Conservation (phyloP, 2,113 vertebrate genomes). For the Prunella fulvescens region DNA sequence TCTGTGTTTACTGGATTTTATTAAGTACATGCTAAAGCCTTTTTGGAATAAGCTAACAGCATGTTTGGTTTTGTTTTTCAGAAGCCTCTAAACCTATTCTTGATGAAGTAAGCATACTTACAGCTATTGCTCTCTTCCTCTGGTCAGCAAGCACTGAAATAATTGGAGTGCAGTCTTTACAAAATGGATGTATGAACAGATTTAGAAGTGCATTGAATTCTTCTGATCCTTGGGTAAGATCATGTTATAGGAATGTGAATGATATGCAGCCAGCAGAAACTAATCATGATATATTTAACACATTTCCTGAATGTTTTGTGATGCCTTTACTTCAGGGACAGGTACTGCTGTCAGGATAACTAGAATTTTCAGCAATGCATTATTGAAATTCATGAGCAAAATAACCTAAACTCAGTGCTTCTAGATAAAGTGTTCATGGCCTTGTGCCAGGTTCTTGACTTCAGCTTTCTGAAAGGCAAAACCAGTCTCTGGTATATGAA, state of each 20-base stretch:
- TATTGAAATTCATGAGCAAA: neutral
- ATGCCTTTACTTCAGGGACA: neutral
- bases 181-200: conserved; percentile 90
- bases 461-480: neutral
- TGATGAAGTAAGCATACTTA: conserved; percentile 93
- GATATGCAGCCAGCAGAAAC: neutral
- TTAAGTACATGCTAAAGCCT: neutral
- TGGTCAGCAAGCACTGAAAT: conserved; percentile 89
- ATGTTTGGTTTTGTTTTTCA: conserved; percentile 57
- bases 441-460: neutral
- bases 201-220: conserved; percentile 91
- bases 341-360: neutral
- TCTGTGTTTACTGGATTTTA: neutral
- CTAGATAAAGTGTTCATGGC: neutral
- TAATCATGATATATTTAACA: neutral
- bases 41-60: neutral
- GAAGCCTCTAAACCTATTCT: conserved; percentile 80
- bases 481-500: neutral
- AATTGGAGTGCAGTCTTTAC: conserved; percentile 90
- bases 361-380: neutral
- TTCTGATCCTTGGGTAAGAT: conserved; percentile 88
- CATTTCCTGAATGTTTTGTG: neutral
- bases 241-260: neutral
- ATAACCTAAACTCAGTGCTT: neutral
- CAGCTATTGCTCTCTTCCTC: conserved; percentile 91